Conservation (phyloP, 2,888 invertebrate genomes). For the Microctonus brassicae region DNA sequence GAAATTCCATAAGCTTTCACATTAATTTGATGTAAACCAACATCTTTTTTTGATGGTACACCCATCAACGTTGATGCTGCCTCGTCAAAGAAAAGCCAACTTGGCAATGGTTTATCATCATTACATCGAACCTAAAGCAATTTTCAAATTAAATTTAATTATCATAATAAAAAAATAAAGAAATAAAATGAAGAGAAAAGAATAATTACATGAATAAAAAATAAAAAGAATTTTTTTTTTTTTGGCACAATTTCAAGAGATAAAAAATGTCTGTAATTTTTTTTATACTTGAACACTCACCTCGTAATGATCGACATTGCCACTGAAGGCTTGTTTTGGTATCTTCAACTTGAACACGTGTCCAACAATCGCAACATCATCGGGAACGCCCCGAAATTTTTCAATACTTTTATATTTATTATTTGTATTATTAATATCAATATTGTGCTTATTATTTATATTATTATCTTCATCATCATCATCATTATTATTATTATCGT, state of each 20-base stretch:
- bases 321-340: constrained; percentile 80
- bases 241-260: neutral
- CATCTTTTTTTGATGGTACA: constrained; percentile 78
- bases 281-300: constrained; percentile 66
- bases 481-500: constrained; percentile 29
- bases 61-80: constrained; percentile 81
- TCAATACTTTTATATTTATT: constrained; percentile 47
- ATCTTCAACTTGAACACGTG: constrained; percentile 81
- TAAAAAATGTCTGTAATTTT: constrained; percentile 7
- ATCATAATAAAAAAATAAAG: neutral
- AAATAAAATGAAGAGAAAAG: neutral
- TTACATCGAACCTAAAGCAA: constrained; percentile 67
- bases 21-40: constrained; percentile 77
- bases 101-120: constrained; percentile 71
- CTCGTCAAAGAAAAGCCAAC: constrained; percentile 81
- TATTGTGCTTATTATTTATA: too few relatives aligned
- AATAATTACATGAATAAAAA: neutral
- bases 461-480: constrained; percentile 26
- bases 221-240: neutral
- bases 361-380: constrained; percentile 77
- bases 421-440: too few relatives aligned
- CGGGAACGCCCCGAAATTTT: constrained; percentile 73
- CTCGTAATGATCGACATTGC: constrained; percentile 78
- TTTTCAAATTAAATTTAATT: neutral
- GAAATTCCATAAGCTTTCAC: constrained; percentile 73